These are phyloP conservation scores for Equus przewalskii DNA, from an alignment of 2,113 vertebrate genomes.

Conservation along the genomic window DNA sequence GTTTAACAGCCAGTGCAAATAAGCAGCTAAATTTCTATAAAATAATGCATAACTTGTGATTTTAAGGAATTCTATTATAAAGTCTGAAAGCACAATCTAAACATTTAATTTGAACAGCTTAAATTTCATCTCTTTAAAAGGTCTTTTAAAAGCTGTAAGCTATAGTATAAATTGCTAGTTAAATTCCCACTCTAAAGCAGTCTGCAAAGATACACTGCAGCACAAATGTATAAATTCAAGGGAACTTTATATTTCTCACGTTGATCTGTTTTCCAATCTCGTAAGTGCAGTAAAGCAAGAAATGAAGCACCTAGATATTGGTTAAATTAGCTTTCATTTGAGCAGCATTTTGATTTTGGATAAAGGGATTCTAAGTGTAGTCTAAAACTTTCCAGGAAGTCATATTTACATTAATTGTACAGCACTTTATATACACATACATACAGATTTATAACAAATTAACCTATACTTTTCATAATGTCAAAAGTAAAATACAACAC, in stretches of 20 bases:
- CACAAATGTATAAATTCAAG: slow-evolving; percentile 56
- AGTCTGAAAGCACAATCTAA: slow-evolving; percentile 58
- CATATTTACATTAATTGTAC: slow-evolving; percentile 73
- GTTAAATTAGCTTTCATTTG: slow-evolving; percentile 33
- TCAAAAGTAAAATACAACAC: slow-evolving; percentile 62
- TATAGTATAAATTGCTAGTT: slow-evolving; percentile 45
- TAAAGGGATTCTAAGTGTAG: slow-evolving; percentile 51
- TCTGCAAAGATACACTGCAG: slow-evolving; percentile 72
- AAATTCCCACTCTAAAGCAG: slow-evolving; percentile 25
- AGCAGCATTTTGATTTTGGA: slow-evolving; percentile 68
- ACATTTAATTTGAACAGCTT: slow-evolving; percentile 36
- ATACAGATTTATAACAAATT: slow-evolving; percentile 68
- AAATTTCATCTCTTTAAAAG: slow-evolving; percentile 49
- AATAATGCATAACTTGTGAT: slow-evolving; percentile 23
- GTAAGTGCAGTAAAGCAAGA: slow-evolving; percentile 31
- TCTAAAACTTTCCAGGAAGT: slow-evolving; percentile 62
- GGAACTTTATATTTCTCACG: slow-evolving; percentile 11
- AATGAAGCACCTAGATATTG: slow-evolving; percentile 27
- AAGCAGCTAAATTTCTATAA: slow-evolving; percentile 12
- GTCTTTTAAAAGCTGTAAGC: slow-evolving; percentile 52
- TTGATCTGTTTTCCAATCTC: not conserved
- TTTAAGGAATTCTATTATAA: slow-evolving; percentile 34
- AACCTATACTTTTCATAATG: slow-evolving; percentile 6
- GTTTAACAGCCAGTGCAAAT: slow-evolving; percentile 18
- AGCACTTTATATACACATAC: slow-evolving; percentile 72